A percentile compares a stretch with the other conserved stretches of the same genome.
Conservation (phyloP, 92 coral and sea anemone genomes). For the Montipora capitata region DNA sequence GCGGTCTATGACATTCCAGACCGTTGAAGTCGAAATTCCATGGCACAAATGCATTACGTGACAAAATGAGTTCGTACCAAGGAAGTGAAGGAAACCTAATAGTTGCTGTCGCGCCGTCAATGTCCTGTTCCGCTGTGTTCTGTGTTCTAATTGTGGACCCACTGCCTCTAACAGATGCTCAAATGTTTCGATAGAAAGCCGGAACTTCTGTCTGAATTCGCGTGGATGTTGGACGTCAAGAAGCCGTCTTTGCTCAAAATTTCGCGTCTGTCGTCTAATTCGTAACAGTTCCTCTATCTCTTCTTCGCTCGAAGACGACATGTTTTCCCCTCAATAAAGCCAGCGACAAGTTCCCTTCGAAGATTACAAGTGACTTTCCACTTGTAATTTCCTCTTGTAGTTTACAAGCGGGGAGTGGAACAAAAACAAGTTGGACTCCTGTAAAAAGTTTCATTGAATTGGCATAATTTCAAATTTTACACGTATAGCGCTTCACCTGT, state of each 20-base stretch:
- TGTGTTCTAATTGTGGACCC: no score
- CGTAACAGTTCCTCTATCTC: background rate
- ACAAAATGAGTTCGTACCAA: slow-evolving; percentile 26
- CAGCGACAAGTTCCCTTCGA: background rate
- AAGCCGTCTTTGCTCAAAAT: slow-evolving; percentile 11
- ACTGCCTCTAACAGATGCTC: no score
- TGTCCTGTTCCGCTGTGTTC: no score
- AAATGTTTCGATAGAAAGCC: background rate
- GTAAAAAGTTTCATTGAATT: background rate
- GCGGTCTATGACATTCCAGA: slow-evolving; percentile 40
- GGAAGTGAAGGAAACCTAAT: no score
- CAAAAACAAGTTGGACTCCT: background rate
- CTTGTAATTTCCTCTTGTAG: background rate
- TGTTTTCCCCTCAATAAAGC: background rate
- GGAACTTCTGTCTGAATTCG: background rate
- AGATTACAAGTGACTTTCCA: background rate
- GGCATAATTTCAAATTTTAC: background rate
- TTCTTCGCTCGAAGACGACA: slow-evolving; percentile 21
- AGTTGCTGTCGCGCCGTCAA: no score
- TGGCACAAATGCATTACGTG: slow-evolving; percentile 60
- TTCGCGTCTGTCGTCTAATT: background rate
- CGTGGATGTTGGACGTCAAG: slow-evolving; percentile 1
- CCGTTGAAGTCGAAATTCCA: slow-evolving; percentile 42
- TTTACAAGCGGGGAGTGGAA: background rate
- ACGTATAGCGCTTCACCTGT: background rate